phyloP scores from a whole-genome alignment of 1,140 invertebrate genomes.

The Scaptomyza graminum region DNA sequence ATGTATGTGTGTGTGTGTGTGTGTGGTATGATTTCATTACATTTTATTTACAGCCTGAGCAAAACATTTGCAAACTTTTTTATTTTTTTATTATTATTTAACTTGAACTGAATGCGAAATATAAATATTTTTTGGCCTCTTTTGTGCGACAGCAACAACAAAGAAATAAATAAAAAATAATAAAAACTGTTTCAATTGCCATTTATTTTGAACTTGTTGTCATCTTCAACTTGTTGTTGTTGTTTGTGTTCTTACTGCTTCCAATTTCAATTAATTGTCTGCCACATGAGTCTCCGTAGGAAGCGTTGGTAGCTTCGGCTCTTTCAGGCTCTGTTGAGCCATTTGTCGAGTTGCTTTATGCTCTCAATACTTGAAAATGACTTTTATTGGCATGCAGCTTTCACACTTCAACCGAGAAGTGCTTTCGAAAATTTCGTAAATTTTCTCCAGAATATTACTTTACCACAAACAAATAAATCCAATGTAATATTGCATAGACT shows the following conservation, averaged over 20 bases:
- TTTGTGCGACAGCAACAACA: slow-evolving; percentile 14
- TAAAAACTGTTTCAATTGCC: slow-evolving; percentile 63
- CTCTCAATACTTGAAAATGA: slow-evolving; percentile 30
- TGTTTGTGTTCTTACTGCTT: slow-evolving; percentile 2
- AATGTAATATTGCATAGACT: not conserved
- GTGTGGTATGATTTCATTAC: slow-evolving; percentile 71
- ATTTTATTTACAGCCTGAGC: slow-evolving; percentile 77
- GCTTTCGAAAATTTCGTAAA: slow-evolving; percentile 13
- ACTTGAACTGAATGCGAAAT: slow-evolving; percentile 48
- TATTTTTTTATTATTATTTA: slow-evolving; percentile 17
- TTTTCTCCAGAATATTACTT: slow-evolving; percentile 7
- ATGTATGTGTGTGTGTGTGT: not conserved
- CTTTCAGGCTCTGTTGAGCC: not conserved
- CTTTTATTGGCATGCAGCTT: slow-evolving; percentile 50
- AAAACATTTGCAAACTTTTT: slow-evolving; percentile 39
- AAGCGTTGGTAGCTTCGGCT: not conserved
- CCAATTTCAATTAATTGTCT: slow-evolving; percentile 68
- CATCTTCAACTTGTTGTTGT: slow-evolving; percentile 21
- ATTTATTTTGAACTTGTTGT: slow-evolving; percentile 42
- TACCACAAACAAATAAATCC: not conserved
- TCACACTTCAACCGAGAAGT: slow-evolving; percentile 39
- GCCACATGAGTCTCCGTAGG: slow-evolving; percentile 25
- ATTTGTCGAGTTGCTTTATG: slow-evolving; percentile 27
- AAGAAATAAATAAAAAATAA: slow-evolving; percentile 12
- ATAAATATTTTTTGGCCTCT: slow-evolving; percentile 20